A percentile compares a stretch with the other conserved stretches of the same genome.
phyloP scores from a whole-genome alignment of 2,888 invertebrate genomes.

The Ptychoptera contaminata region DNA sequence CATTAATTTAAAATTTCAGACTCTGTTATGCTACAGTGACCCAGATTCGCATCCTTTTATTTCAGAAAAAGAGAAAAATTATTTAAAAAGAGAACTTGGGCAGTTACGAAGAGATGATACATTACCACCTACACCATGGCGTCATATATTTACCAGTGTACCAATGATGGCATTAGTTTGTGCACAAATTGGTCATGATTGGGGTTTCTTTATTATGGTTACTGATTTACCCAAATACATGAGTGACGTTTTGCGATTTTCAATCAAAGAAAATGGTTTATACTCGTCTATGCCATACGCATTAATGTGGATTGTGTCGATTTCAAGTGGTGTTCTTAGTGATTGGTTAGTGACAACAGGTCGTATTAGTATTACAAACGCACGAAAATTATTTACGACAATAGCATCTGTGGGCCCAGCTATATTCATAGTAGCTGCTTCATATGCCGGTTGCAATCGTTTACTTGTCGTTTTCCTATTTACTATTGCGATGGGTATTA shows the following conservation, averaged over 20 bases:
- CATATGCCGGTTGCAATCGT: constrained; percentile 51
- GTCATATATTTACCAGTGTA: constrained; percentile 46
- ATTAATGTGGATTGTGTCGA: constrained; percentile 42
- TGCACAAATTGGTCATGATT: constrained; percentile 48
- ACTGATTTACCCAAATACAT: constrained; percentile 49
- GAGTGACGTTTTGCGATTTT: constrained; percentile 41
- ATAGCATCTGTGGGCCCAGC: constrained; percentile 52
- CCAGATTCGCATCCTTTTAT: constrained; percentile 61
- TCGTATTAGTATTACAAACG: constrained; percentile 37
- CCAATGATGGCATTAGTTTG: constrained; percentile 61
- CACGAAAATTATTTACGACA: constrained; percentile 50
- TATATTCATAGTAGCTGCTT: constrained; percentile 48
- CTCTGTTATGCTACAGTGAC: constrained; percentile 46
- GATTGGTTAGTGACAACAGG: constrained; percentile 48
- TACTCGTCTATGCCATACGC: constrained; percentile 44
- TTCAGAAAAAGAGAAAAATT: constrained; percentile 51
- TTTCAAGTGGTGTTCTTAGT: constrained; percentile 45
- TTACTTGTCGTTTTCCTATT: constrained; percentile 42
- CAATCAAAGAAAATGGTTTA: constrained; percentile 41
- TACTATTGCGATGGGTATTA: constrained; percentile 50
- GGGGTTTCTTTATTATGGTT: constrained; percentile 49
- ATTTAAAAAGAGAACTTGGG: constrained; percentile 46
- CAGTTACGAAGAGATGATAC: constrained; percentile 34
- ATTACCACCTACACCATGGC: constrained; percentile 54
- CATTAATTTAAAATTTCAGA: constrained; percentile 23